These are phyloP conservation scores for Hyperoplus lanceolatus DNA, from an alignment of 2,797 vertebrate genomes.

Conservation along the genomic window DNA sequence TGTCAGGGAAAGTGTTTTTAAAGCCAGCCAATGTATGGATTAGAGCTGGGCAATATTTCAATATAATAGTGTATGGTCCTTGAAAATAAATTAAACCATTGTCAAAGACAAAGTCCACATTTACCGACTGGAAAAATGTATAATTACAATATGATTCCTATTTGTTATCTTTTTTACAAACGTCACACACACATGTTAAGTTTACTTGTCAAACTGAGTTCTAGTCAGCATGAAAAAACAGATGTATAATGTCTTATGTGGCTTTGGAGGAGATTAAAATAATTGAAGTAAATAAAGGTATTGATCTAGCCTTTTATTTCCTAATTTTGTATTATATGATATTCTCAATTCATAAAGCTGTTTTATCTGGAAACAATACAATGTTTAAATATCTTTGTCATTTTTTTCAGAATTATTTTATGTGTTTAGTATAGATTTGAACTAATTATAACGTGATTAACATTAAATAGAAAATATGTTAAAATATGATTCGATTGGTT, in stretches of 20 bases:
- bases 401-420: not conserved
- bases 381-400: not conserved
- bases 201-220: not conserved
- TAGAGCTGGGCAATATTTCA: constrained; percentile 4
- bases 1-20: constrained; percentile 22
- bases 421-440: not conserved
- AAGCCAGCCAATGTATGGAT: not conserved
- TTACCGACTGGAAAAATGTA: not conserved
- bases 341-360: not conserved
- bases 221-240: not conserved
- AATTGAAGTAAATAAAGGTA: not conserved
- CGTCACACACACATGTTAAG: not conserved
- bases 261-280: not conserved
- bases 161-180: not conserved
- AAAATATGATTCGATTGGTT: not conserved
- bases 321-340: not conserved
- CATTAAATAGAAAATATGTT: too few species aligned
- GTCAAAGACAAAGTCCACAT: too few species aligned
- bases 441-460: too few species aligned
- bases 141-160: not conserved
- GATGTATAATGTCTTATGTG: not conserved
- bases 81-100: not conserved
- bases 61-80: not conserved
- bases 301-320: too few species aligned
- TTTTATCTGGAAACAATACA: not conserved